Evolutionary conservation across 2,113 vertebrate genomes (phyloP), one percentile per base, ranked within the genome.

Genomic region (Sylvietta virens): DNA sequence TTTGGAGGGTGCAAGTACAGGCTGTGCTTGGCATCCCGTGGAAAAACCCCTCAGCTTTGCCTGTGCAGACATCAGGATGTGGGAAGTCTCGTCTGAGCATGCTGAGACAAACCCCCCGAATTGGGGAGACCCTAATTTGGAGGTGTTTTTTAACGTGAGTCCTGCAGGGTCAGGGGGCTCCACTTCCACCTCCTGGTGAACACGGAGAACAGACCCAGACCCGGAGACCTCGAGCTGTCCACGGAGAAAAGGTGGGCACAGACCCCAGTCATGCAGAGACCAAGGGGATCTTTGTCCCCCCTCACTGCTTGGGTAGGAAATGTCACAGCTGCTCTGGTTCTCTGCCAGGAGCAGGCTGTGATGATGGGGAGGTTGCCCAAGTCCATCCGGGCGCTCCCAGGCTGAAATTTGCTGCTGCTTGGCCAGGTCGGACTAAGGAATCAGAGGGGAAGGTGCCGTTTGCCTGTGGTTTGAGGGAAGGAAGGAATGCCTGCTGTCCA

Each of bases 21-120:
- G 69, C 33, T 2, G 3, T 22, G 28, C 10, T 1, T 39, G 1
- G 6, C 64, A 28, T 3, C 7, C 45, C 16, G 10, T 7, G 26
- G 31, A 40, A 77, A 39, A 60, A 26, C 11, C n/a, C 71, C 40
- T 88, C 17, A 26, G 27, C 20, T 5, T 28, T 47, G 16, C 48
- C 54, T 19, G 3, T 37, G 66, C 35, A 51, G 60, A 26, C 23
- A 17, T 45, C 42, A 61, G 58, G 67, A 6, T 1, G 1, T 30
- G 54, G 81, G 53, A 27, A 65, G 13, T 18, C 45, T 57, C 6
- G 1, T 26, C 40, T 65, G 40, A 80, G n/a, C n/a, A 1, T 20
- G 48, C 23, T 35, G 53, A 62, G 47, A 22, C 42, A 57, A 48
- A 42, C 7, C 2, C 20, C 26, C 31, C 3, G 7, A 15, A 33